Conservation (phyloP, 2,888 invertebrate genomes). For the Brenthis daphne region DNA sequence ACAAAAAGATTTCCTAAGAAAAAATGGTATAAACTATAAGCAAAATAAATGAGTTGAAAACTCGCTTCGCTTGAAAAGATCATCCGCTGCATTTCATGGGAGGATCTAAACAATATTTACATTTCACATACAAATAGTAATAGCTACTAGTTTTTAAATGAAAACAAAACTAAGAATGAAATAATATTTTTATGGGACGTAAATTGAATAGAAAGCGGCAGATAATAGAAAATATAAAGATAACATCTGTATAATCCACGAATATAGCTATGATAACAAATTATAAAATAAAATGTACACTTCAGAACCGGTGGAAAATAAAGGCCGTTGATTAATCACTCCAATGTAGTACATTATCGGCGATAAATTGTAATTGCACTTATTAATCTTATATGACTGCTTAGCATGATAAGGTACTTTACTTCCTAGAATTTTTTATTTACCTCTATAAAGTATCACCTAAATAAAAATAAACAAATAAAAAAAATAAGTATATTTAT, state of each 20-base stretch:
- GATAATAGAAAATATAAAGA: conserved; percentile 5
- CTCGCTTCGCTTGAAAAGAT: no score
- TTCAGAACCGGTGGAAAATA: background rate
- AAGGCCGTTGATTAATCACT: conserved; percentile 6
- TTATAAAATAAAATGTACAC: background rate
- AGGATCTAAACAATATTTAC: no score
- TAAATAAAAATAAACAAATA: background rate
- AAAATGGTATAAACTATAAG: no score
- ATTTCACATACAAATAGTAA: no score
- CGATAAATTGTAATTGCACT: conserved; percentile 14
- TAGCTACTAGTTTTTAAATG: no score
- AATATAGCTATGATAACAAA: conserved; percentile 7
- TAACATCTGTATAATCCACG: conserved; percentile 2
- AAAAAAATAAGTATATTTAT: no score
- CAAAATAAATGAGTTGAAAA: no score
- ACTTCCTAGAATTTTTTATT: conserved; percentile 1
- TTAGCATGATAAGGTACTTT: conserved; percentile 7
- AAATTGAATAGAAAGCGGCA: conserved; percentile 1
- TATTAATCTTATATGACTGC: conserved; percentile 1
- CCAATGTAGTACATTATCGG: conserved; percentile 17
- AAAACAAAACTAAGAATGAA: no score
- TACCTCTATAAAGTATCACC: background rate
- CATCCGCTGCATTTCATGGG: no score
- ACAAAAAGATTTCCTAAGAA: no score
- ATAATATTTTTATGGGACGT: background rate